Evolutionary conservation across 2,113 vertebrate genomes (phyloP).

Genomic region (Trogon melanurus): DNA sequence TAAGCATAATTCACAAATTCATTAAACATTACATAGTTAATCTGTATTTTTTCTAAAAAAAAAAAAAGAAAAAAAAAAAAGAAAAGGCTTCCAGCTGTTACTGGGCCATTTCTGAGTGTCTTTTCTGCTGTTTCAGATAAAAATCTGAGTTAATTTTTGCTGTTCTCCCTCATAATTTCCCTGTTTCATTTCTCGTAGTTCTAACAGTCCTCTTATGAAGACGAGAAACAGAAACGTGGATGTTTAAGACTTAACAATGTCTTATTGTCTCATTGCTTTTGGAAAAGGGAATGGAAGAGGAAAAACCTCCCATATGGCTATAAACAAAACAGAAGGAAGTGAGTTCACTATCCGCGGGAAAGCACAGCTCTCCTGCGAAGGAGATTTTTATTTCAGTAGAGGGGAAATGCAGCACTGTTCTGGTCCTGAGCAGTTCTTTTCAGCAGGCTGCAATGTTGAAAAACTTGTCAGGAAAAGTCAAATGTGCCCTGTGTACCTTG

Average conservation of each 20-base stretch:
- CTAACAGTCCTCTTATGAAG: conserved; percentile 5
- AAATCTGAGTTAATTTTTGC: background rate
- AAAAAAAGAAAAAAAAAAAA: background rate
- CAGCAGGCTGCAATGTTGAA: background rate
- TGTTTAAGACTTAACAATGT: conserved; percentile 56
- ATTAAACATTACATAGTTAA: background rate
- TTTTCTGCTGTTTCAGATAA: background rate
- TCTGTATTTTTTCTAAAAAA: background rate
- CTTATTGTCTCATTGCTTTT: conserved; percentile 47
- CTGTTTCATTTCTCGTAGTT: conserved; percentile 13
- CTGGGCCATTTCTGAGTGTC: background rate
- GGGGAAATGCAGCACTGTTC: background rate
- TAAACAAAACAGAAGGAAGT: conserved; percentile 69
- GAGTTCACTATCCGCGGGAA: conserved; percentile 51
- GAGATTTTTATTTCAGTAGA: background rate
- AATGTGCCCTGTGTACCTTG: background rate
- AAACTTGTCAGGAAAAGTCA: background rate
- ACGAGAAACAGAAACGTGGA: conserved; percentile 45
- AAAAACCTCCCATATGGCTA: conserved; percentile 32
- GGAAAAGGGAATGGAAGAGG: conserved; percentile 62
- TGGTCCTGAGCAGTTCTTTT: background rate
- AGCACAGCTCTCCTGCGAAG: background rate
- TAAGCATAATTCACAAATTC: background rate
- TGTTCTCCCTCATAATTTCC: background rate
- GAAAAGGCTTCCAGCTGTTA: background rate